A percentile compares a stretch with the other conserved stretches of the same genome.
Conservation (phyloP, 1,140 invertebrate genomes). For the Yoshiicerus persimilis region DNA sequence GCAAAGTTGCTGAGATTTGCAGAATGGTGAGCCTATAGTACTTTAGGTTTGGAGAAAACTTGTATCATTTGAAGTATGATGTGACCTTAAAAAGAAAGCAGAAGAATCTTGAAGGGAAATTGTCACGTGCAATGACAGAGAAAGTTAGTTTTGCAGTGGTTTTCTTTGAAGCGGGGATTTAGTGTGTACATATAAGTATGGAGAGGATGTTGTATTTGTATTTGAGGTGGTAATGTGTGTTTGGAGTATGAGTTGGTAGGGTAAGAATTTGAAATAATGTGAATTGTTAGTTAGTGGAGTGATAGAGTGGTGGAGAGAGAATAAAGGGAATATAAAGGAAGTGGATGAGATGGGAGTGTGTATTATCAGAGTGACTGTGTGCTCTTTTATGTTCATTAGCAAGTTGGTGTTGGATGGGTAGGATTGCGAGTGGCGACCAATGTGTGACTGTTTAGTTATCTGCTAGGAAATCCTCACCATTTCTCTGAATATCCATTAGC, state of each 20-base stretch:
- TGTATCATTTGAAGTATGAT: background rate
- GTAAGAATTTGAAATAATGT: background rate
- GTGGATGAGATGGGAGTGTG: background rate
- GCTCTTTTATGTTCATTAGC: slow-evolving; percentile 17
- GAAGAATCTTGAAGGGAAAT: background rate
- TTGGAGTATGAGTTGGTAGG: background rate
- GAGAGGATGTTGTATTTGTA: background rate
- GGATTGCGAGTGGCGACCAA: background rate
- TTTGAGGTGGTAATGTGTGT: background rate
- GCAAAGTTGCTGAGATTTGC: no score
- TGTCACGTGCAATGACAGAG: background rate
- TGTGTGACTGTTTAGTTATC: slow-evolving; percentile 3
- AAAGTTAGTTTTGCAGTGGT: no score
- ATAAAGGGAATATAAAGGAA: background rate
- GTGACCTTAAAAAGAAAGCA: background rate
- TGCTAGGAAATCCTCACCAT: slow-evolving; percentile 6
- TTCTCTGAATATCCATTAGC: slow-evolving; percentile 17
- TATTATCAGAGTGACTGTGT: background rate
- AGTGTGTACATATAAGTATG: background rate
- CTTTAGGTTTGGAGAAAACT: no score
- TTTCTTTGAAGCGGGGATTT: background rate
- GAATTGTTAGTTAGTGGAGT: background rate
- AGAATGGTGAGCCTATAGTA: no score
- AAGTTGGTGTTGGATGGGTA: slow-evolving; percentile 5
- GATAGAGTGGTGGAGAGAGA: background rate